phyloP scores from a whole-genome alignment of 1,140 invertebrate genomes.

The Dreissena polymorpha region DNA sequence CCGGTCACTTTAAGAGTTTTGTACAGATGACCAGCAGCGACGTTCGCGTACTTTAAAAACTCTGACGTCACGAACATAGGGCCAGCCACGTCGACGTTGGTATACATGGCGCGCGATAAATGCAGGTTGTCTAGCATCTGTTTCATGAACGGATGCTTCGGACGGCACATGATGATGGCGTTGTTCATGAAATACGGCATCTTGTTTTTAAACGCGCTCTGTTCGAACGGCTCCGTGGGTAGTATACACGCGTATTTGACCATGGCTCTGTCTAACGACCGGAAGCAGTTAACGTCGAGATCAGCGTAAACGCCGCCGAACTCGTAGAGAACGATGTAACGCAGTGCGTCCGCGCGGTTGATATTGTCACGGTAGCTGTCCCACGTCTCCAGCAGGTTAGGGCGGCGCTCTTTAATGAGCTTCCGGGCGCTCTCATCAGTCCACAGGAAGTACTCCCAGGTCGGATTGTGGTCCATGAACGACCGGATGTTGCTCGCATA shows the following conservation, averaged over 20 bases:
- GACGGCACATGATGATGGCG: slow-evolving; percentile 69
- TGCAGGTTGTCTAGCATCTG: slow-evolving; percentile 59
- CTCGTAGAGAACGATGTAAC: slow-evolving; percentile 70
- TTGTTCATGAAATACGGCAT: slow-evolving; percentile 66
- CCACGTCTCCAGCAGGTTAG: slow-evolving; percentile 61
- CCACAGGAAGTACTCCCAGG: slow-evolving; percentile 74
- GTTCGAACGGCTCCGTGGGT: slow-evolving; percentile 69
- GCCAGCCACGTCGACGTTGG: slow-evolving; percentile 62
- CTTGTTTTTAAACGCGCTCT: slow-evolving; percentile 61
- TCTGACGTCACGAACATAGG: slow-evolving; percentile 65
- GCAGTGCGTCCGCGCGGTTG: slow-evolving; percentile 64
- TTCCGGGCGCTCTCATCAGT: slow-evolving; percentile 65
- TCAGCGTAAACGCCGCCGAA: slow-evolving; percentile 73
- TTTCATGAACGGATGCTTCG: slow-evolving; percentile 70
- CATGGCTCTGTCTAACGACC: slow-evolving; percentile 57
- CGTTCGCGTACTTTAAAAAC: slow-evolving; percentile 58
- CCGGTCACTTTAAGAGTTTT: background rate
- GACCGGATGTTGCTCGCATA: slow-evolving; percentile 3
- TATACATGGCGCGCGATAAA: too few species aligned
- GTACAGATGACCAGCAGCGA: background rate
- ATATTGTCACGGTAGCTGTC: slow-evolving; percentile 65
- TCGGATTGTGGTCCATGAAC: slow-evolving; percentile 33
- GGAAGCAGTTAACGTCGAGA: slow-evolving; percentile 68
- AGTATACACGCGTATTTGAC: slow-evolving; percentile 68
- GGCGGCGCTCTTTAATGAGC: slow-evolving; percentile 62